A percentile compares a stretch with the other conserved stretches of the same genome.
phyloP scores from a whole-genome alignment of 1,140 invertebrate species.

The Marisa cornuarietis region DNA sequence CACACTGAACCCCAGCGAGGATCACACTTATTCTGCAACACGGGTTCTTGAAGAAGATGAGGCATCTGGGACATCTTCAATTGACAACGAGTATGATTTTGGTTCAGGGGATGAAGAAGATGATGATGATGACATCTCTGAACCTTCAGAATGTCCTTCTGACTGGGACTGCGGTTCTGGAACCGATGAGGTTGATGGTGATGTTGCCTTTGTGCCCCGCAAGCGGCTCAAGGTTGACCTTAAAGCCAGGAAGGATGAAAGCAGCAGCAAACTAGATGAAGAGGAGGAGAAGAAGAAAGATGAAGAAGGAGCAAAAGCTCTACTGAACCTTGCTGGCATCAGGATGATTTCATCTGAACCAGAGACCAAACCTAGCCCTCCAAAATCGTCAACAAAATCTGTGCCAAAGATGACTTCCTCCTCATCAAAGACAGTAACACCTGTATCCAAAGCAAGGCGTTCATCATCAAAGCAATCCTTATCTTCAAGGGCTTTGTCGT shows the following conservation, averaged over 20 bases:
- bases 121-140: conserved; percentile 15
- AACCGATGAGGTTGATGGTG: conserved; percentile 50
- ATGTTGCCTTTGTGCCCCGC: conserved; percentile 7
- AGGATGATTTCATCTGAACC: neutral
- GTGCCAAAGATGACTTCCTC: neutral
- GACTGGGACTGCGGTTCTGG: conserved; percentile 46
- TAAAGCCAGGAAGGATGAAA: conserved; percentile 6
- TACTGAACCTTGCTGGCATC: conserved; percentile 78
- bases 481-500: neutral
- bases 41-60: conserved; percentile 36
- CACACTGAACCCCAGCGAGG: conserved; percentile 73
- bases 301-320: conserved; percentile 81
- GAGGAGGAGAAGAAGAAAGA: conserved; percentile 77
- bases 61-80: conserved; percentile 60
- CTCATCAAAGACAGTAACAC: neutral
- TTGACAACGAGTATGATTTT: conserved; percentile 66
- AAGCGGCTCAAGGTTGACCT: conserved; percentile 26
- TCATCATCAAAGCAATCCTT: neutral
- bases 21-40: conserved; percentile 76
- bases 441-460: neutral
- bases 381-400: neutral
- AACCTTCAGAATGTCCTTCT: conserved; percentile 41
- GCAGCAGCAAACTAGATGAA: conserved; percentile 58
- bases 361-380: conserved; percentile 1
- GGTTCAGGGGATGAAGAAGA: conserved; percentile 39